phyloP scores from a whole-genome alignment of 2,888 invertebrate species.

The Lasioglossum calceatum region DNA sequence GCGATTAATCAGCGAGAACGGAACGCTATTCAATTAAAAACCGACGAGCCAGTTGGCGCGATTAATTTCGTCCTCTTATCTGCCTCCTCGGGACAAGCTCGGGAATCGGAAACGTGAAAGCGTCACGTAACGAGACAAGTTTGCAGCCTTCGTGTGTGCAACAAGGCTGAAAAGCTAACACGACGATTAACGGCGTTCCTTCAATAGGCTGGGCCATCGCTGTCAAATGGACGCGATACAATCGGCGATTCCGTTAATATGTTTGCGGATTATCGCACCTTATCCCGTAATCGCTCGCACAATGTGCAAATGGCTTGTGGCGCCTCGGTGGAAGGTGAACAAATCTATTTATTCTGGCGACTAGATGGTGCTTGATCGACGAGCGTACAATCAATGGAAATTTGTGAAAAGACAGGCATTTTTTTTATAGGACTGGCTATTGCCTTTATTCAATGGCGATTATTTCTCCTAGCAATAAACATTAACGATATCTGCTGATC shows the following conservation, averaged over 20 bases:
- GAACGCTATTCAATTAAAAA: neutral
- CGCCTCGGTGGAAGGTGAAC: neutral
- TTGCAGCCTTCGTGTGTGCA: neutral
- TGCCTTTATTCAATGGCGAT: neutral
- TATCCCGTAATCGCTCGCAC: neutral
- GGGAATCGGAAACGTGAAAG: neutral
- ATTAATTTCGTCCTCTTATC: neutral
- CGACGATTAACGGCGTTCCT: conserved; percentile 1
- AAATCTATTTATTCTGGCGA: neutral
- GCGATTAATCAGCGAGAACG: neutral
- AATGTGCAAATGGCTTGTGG: neutral
- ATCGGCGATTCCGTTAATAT: neutral
- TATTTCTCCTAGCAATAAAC: neutral
- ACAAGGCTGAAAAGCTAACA: conserved; percentile 10
- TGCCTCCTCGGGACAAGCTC: neutral
- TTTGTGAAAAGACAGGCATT: no score
- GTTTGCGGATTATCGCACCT: neutral
- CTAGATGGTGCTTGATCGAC: neutral
- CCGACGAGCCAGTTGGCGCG: neutral
- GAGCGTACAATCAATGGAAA: neutral
- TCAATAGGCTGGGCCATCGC: neutral
- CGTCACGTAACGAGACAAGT: neutral
- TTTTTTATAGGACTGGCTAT: neutral
- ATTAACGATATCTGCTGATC: neutral
- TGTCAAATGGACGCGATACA: neutral